Base-by-base conservation (phyloP, 2,113 vertebrate genomes). In the Scytalopus superciliaris region DNA sequence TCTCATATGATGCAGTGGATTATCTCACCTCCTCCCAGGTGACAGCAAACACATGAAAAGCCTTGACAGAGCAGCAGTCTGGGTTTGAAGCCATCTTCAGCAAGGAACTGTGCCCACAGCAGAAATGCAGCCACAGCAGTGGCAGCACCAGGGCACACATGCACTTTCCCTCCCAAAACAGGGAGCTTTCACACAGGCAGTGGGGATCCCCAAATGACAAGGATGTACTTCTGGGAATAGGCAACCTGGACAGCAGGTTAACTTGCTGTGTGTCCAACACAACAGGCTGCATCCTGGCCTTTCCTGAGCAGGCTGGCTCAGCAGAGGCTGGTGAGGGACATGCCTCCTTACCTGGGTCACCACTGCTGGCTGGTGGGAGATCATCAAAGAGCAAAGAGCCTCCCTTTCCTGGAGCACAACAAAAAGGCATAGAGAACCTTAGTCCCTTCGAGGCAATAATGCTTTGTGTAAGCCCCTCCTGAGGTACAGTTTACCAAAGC, bases 351-450 rank as follows among this genome's bases (percentile, higher is more conserved):
- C 98, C 97, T 96, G 96, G 44, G 39, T 98, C 96, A 23, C 94
- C 23, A 4, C 98, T 98, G 97, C 95, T 95, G 63, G 98, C 97
- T 82, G 98, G 98, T 1, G 98, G 98, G 44, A 98, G 98, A 30
- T 96, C 98, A 53, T 98, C 97, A 0, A 98, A 98, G 33, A 98
- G 98, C 59, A 98, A 95, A 91, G 97, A 96, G 85, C 95, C 97
- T 89, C 93, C 97, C 35, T 94, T 85, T 13, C 97, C 97, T 98
- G 92, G 47, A 97, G 93, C 88, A 97, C 74, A 70, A 75, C 19
- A 76, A 52, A 69, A 62, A 90, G 2, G 30, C 39, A 63, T 75
- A 35, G 77, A 53, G 3, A 19, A 66, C 7, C 11, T 79, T 47
- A 13, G 16, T 4, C 28, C 2, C 21, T 76, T n/a, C 7, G 7